These are phyloP conservation scores for Rhinoptilus africanus DNA, from an alignment of 2,113 vertebrate genomes.

Conservation along the genomic window DNA sequence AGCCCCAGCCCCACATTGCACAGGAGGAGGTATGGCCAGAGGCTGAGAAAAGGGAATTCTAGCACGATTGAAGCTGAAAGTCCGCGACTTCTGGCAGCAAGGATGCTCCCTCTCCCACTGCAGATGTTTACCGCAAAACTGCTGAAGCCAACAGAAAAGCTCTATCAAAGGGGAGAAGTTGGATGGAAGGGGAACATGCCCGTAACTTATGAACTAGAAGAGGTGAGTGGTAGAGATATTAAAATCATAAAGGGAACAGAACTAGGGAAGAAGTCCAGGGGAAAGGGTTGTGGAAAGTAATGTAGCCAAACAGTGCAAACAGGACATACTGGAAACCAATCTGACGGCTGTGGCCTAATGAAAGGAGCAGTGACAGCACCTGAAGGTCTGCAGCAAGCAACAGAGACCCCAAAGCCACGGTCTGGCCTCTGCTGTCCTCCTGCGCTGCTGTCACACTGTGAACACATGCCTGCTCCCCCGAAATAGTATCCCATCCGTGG, in stretches of 20 bases:
- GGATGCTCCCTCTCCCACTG: background rate
- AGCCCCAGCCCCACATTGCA: background rate
- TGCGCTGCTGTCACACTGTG: background rate
- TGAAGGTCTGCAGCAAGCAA: background rate
- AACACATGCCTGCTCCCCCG: background rate
- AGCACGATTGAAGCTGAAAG: background rate
- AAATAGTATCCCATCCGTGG: background rate
- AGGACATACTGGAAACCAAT: background rate
- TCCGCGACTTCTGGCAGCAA: background rate
- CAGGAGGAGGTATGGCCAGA: background rate
- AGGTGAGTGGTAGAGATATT: background rate
- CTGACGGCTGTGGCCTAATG: background rate
- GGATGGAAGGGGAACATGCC: background rate
- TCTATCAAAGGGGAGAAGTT: background rate
- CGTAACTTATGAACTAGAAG: background rate
- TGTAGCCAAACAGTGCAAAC: fast-evolving
- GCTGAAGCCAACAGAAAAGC: background rate
- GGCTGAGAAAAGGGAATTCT: background rate
- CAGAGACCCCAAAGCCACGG: background rate
- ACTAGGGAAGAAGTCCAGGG: background rate
- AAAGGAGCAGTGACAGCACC: background rate
- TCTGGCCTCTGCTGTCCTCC: background rate
- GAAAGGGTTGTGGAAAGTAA: background rate
- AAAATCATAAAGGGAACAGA: background rate
- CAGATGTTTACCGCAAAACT: background rate